Evolutionary conservation across 2,113 vertebrate species (phyloP).

Genomic region (Edolisoma coerulescens): DNA sequence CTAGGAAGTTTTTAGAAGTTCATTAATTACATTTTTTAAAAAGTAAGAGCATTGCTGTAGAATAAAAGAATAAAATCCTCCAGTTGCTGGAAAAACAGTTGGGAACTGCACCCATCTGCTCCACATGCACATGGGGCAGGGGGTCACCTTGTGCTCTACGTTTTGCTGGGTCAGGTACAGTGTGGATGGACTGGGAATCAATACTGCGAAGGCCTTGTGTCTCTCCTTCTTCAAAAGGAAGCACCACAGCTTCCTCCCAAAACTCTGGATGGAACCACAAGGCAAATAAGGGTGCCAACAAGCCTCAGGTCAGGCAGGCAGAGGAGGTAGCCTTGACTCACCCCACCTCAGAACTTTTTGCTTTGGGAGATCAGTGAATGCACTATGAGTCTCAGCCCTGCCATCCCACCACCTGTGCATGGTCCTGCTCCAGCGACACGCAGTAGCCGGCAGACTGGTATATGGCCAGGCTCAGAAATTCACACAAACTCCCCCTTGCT

Average conservation of each 20-base stretch:
- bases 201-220: background rate
- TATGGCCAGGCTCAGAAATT: background rate
- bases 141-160: fast-evolving
- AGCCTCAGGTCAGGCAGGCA: background rate
- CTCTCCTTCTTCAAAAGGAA: background rate
- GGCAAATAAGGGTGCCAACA: background rate
- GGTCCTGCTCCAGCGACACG: background rate
- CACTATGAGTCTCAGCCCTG: background rate
- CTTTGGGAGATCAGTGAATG: background rate
- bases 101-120: background rate
- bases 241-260: background rate
- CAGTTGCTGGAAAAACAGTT: background rate
- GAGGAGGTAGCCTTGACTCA: background rate
- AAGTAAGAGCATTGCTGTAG: background rate
- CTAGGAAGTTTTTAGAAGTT: background rate
- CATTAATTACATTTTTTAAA: background rate
- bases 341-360: background rate
- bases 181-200: background rate
- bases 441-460: background rate
- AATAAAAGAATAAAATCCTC: background rate
- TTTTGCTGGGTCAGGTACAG: background rate
- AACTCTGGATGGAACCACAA: background rate
- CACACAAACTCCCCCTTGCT: background rate
- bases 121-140: background rate
- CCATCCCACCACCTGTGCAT: background rate